Evolutionary conservation across 2,113 vertebrate genomes (phyloP).

Genomic region (Varanus salvator): DNA sequence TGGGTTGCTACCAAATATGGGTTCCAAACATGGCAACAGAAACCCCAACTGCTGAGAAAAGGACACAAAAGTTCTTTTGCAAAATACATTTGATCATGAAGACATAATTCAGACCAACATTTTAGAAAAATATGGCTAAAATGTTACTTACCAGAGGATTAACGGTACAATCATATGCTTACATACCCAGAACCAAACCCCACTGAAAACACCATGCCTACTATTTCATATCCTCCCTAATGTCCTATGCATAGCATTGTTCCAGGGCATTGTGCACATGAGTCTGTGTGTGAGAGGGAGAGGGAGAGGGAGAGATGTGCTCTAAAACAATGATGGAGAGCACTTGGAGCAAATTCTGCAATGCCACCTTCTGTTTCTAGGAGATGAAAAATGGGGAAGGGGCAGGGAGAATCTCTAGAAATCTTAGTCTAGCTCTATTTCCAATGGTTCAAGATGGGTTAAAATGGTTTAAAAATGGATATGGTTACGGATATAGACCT

Average conservation of each 20-base stretch:
- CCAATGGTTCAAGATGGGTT: background rate
- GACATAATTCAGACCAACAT: background rate
- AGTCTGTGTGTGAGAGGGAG: no score
- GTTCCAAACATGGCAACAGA: background rate
- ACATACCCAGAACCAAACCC: background rate
- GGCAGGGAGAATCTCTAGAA: background rate
- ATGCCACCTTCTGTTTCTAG: background rate
- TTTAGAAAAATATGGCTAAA: background rate
- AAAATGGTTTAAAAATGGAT: background rate
- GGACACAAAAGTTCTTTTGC: background rate
- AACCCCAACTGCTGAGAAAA: background rate
- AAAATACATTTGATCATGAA: background rate
- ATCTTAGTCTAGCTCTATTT: background rate
- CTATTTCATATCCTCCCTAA: no score
- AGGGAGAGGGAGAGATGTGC: no score
- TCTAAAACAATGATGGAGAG: no score
- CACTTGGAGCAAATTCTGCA: background rate
- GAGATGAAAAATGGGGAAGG: background rate
- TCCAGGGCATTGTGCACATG: background rate
- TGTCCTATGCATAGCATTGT: background rate
- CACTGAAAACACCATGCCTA: no score
- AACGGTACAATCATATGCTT: background rate
- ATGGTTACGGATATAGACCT: no score
- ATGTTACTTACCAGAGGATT: background rate
- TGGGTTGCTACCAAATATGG: slow-evolving; percentile 11